Base-by-base conservation (phyloP, 2,113 vertebrate species). In the Pygoscelis adeliae region DNA sequence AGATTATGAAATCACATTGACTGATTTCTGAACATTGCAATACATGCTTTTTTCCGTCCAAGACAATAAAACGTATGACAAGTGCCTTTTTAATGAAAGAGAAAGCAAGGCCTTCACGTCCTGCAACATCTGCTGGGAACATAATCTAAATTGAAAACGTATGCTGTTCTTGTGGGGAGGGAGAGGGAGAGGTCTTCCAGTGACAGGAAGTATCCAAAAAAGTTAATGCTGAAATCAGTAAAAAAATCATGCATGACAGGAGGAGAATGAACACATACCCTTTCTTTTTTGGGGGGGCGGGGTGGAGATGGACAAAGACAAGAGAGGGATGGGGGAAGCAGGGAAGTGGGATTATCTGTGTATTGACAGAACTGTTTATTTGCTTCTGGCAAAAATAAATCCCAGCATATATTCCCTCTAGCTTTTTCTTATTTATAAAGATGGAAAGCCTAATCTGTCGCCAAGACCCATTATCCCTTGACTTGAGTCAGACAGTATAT, bases 121-220 rank as follows among this genome's bases (percentile, higher is more conserved):
- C 93, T 95, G 81, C 62, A 96, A 83, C 89, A 97, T 98, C 97
- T 97, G 96, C 88, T 97, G 91, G 92, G 96, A 98, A 97, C 90
- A 96, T 59, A 98, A 89, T 96, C 76, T 97, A 98, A 98, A 98
- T 96, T 97, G 95, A 95, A 98, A 98, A 97, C 88, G 44, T 97
- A 94, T 97, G 97, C 50, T 96, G 74, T 69, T 65, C 27, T 86
- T 71, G 78, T 61, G 63, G 49, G 63, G 85, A 97, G 86, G 61
- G 90, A 71, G 76, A 86, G 30, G 30, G 73, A 95, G 81, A 87
- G 40, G 47, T 91, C 91, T 95, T 96, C 52, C 30, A 96, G 72
- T 97, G 94, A 89, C 94, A 97, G 89, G 95, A 97, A 97, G 70
- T 73, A 93, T 95, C 85, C 90, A 86, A 88, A 96, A 94, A 94